phyloP scores from a whole-genome alignment of 2,113 vertebrate species.

The Protobothrops flavoviridis region DNA sequence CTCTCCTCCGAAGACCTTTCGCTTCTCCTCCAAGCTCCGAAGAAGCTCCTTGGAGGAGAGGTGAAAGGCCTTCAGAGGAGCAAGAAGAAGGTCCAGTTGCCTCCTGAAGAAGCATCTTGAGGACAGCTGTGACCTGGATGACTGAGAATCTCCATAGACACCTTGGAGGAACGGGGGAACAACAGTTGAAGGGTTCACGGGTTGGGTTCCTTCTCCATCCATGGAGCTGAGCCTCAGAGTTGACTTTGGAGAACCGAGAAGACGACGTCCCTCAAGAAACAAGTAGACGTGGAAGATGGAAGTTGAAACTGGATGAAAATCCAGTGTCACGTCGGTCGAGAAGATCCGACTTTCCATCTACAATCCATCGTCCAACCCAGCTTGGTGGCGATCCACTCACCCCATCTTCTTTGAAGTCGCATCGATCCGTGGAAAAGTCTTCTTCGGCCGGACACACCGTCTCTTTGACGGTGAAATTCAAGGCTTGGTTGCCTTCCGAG shows the following conservation, averaged over 20 bases:
- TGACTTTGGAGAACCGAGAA: neutral
- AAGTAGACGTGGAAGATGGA: neutral
- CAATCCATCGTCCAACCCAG: fast-evolving
- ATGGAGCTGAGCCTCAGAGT: neutral
- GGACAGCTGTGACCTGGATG: no score
- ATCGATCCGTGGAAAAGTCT: neutral
- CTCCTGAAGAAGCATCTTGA: no score
- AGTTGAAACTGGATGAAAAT: no score
- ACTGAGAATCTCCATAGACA: no score
- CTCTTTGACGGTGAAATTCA: neutral
- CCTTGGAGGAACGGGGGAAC: neutral
- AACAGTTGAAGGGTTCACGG: neutral
- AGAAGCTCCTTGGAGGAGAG: no score
- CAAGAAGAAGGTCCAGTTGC: no score
- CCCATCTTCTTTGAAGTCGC: neutral
- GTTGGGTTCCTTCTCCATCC: neutral
- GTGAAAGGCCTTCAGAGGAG: no score
- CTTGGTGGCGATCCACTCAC: neutral
- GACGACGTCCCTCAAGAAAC: neutral
- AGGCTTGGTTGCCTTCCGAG: neutral
- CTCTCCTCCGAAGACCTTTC: no score
- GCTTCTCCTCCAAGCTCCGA: no score
- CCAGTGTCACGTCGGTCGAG: neutral
- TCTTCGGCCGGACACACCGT: neutral
- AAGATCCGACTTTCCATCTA: neutral